Base-by-base conservation (phyloP, 2,797 vertebrate genomes). In the Bovichtus variegatus region DNA sequence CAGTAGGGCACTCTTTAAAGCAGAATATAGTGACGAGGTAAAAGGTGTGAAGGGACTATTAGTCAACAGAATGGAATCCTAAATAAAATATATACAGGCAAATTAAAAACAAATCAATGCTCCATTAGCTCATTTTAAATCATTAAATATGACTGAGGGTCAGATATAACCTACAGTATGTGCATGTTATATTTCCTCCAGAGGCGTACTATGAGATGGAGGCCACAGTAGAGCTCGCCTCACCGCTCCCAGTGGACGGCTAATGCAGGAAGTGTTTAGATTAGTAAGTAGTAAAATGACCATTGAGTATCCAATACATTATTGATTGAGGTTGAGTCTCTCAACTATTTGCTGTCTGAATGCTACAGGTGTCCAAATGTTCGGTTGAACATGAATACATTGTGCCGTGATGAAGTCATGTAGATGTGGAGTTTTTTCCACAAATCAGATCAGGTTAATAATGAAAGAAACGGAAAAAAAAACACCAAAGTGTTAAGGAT, bases 71-170 rank as follows among this genome's bases (percentile, higher is more conserved):
- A 41, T 2, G 2, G 9, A 4, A 31, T 6, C 1, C 29, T 23
- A 66, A 62, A 66, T 61, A 60, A 61, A 61, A 9, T 36, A 60
- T 36, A 60, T 19, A 9, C 3, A 25, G 43, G 31, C 15, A 27
- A 54, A 44, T n/a, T 31, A 19, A 29, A 11, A 58, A n/a, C n/a
- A 51, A 58, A 64, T 58, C 40, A 19, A 47, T 72, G 23, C 12
- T 58, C 15, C 57, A 67, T 40, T 67, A 59, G 31, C 31, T 50
- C 2, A 43, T 71, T 74, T 49, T 13, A 31, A 59, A 58, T 16
- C 38, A 50, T 55, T 74, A 64, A 59, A 53, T 27, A 62, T 76
- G 38, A 19, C 23, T 38, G 36, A 67, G 21, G 23, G 46, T 27
- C 10, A n/a, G 15, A 49, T 38, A 66, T n/a, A 34, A 31, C 31